Base-by-base conservation (phyloP, 2,113 vertebrate genomes). In the Chaenocephalus aceratus region DNA sequence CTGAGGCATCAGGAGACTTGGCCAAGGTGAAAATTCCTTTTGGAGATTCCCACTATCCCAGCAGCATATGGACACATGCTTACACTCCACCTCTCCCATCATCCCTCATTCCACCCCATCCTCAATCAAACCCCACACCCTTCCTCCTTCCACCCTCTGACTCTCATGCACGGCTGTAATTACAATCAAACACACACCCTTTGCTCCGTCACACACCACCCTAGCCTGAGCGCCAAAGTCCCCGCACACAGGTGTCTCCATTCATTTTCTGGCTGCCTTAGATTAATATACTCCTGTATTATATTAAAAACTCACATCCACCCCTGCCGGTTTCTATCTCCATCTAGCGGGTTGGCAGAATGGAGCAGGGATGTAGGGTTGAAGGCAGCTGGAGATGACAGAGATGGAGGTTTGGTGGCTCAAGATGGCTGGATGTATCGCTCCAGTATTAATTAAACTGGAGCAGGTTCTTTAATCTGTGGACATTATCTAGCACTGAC, bases 21-120 rank as follows among this genome's bases (percentile, higher is more conserved):
- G 81, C 80, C 73, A 82, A 88, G 88, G 81, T 89, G 80, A 91
- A 88, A 82, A 90, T 84, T 87, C 86, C 77, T 90, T 91, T 89
- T 84, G 83, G 76, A 90, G 82, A 86, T 87, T 90, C 79, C 79
- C 88, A 78, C 48, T 30, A 48, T 92, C 88, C 89, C 91, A 80
- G 88, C 83, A 89, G 85, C 93, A 94, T 93, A 93, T 92, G 92
- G 92, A 87, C 85, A 80, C 86, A 72, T 44, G 61, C 82, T 83
- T 85, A 75, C 76, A 84, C 79, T 85, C 79, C 84, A 86, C 85
- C 91, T 86, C 78, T 82, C 54, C 83, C 84, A 86, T 89, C 79
- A 86, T 86, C 68, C 74, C 69, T 88, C 60, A 82, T 87, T 85
- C 86, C 58, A 77, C 4, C 48, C 70, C 44, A 16, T 82, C 75